Base-by-base conservation (phyloP, 2,888 invertebrate genomes). In the Disparrhopalites patrizii region DNA sequence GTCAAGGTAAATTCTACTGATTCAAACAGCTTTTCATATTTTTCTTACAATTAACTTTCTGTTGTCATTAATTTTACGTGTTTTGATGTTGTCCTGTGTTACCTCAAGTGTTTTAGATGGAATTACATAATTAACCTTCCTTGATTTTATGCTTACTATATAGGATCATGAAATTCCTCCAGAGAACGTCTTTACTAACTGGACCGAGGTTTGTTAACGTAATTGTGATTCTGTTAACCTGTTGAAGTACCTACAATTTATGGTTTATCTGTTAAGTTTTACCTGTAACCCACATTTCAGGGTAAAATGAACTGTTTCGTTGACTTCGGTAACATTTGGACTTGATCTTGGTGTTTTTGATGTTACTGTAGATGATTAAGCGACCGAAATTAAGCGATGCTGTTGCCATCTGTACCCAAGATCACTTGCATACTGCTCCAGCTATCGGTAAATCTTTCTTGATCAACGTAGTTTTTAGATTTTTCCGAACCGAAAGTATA, bases 331-430 rank as follows among this genome's bases (percentile, higher is more conserved):
- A 36, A 36, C 7, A 36, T 10, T 10, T 36, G 36, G 7, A 36
- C 36, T 36, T 36, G 7, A 15, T 33, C n/a, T 31, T 18, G 7
- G n/a, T 10, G 8, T 31, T 36, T 33, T 18, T 47, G 30, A 36
- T 10, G 36, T 36, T 36, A 15, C 15, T 36, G 36, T 36, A 50
- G 30, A 54, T 52, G 51, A 28, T 51, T 31, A 63, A 68, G 4
- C 62, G 67, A 15, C 70, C 70, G 30, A 73, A 70, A 51, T 38
- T 74, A 8, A 50, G 65, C 33, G 73, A 73, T 62, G 73, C 73
- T 5, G 74, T 74, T 13, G 74, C 73, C 20, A 74, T 74, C 25
- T 74, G 74, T 30, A 74, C 74, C 1, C 68, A 72, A 15, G 74
- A 74, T 52, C 65, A 61, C 43, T 64, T 66, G 7, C 74, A 74